Base-by-base conservation (phyloP, 2,888 invertebrate genomes). In the Heteromurus nitidus region DNA sequence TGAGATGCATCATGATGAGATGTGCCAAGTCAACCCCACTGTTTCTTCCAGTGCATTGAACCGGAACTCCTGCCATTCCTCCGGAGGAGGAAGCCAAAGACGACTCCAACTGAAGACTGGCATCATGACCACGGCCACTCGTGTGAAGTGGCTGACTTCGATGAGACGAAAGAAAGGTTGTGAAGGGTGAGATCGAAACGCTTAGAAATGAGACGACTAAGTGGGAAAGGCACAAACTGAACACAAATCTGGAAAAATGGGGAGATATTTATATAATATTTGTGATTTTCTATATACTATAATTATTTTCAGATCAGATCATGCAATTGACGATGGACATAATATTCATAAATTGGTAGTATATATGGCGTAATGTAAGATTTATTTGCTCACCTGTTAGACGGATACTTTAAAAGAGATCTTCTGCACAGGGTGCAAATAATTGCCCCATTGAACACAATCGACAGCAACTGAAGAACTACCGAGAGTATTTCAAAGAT, bases 381-480 rank as follows among this genome's bases (percentile, higher is more conserved):
- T 50, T 20, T 53, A 30, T 53, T 42, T n/a, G n/a, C n/a, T 85
- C 76, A 86, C 87, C 86, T 84, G 77, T 85, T 87, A 18, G 86
- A 86, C n/a, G 87, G 85, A 65, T 82, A 85, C 31, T 82, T 80
- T 18, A 86, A 79, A 28, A 87, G 77, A 36, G 85, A 83, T 65
- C 86, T 85, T 72, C 82, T 80, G 55, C 84, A 82, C n/a, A 87
- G 68, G 2, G 85, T 85, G 22, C 86, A 85, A 72, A 86, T 84
- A 53, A 87, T 86, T 22, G 87, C 86, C 50, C 85, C 87, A 76
- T 87, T 87, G 80, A 86, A 86, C 62, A 84, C 28, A 42, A 87
- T 80, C 18, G 86, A 83, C 20, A 85, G 60, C 36, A 84, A 47
- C 64, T 86, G 86, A n/a, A 86, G 73, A 2, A 82, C 31, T 11